These are phyloP conservation scores for Pantelozetes paolii DNA, from an alignment of 2,888 invertebrate species.

Conservation along the genomic window DNA sequence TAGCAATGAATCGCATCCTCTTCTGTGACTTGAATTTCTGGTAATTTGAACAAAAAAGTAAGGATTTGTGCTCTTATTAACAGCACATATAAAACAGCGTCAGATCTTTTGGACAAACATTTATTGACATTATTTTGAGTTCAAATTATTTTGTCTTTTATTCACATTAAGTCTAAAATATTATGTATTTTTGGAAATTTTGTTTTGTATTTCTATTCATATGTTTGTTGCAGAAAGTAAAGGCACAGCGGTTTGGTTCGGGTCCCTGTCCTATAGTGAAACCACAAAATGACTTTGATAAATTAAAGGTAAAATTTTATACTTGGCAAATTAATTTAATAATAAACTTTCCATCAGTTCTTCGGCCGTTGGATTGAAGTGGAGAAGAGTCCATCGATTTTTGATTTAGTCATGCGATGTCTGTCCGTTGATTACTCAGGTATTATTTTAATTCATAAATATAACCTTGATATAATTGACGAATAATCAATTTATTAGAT, in stretches of 20 bases:
- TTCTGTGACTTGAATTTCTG: conserved; percentile 37
- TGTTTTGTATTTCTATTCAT: background rate
- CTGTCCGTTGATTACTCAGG: conserved; percentile 42
- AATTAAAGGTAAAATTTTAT: conserved; percentile 37
- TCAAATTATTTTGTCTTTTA: conserved; percentile 15
- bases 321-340: background rate
- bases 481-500: conserved; percentile 29
- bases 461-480: background rate
- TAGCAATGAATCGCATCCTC: conserved; percentile 22
- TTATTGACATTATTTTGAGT: conserved; percentile 4
- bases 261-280: conserved; percentile 43
- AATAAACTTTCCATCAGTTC: conserved; percentile 36
- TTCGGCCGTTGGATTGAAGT: conserved; percentile 45
- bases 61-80: conserved; percentile 22
- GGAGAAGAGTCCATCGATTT: conserved; percentile 43
- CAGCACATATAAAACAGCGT: conserved; percentile 30
- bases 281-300: conserved; percentile 43
- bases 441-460: background rate
- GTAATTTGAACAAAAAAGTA: conserved; percentile 31
- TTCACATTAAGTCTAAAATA: background rate
- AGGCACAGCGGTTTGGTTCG: conserved; percentile 41
- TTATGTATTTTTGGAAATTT: conserved; percentile 13
- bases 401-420: conserved; percentile 44
- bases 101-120: background rate
- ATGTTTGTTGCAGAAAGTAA: background rate